These are phyloP conservation scores for Danio jaintianensis DNA, from an alignment of 2,797 vertebrate species.

Conservation along the genomic window DNA sequence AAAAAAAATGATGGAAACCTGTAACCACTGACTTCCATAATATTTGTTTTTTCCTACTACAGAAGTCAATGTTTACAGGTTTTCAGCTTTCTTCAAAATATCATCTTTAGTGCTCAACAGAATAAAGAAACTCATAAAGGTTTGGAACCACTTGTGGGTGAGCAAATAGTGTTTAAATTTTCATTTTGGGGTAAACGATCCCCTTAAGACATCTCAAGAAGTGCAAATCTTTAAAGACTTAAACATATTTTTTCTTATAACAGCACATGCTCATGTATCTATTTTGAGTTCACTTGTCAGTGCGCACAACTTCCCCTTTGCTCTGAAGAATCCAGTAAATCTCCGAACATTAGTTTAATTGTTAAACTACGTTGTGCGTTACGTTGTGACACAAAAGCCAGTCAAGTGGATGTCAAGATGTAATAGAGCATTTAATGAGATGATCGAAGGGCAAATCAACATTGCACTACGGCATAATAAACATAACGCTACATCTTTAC, in stretches of 20 bases:
- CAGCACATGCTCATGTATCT: background rate
- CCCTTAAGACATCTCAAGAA: too few species aligned
- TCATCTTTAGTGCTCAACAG: too few species aligned
- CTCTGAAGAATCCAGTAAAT: slow-evolving; percentile 2
- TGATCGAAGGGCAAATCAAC: slow-evolving; percentile 46
- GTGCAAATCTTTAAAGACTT: background rate
- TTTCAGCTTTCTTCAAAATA: too few species aligned
- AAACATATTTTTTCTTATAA: background rate
- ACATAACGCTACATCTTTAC: slow-evolving; percentile 32
- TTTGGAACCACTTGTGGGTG: too few species aligned
- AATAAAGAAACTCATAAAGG: too few species aligned
- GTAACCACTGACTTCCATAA: too few species aligned
- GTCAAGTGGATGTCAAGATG: background rate
- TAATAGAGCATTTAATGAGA: slow-evolving; percentile 36
- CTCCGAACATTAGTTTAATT: slow-evolving; percentile 20
- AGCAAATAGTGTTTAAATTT: too few species aligned
- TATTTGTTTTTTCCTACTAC: too few species aligned
- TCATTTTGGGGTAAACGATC: too few species aligned
- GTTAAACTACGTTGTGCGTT: background rate
- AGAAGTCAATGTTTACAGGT: too few species aligned
- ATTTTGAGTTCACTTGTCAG: background rate
- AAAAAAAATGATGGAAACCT: too few species aligned
- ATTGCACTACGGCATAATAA: slow-evolving; percentile 42
- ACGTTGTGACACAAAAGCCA: background rate
- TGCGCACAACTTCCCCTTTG: background rate